Conservation (phyloP, 2,888 invertebrate species). For the Troilus luridus region DNA sequence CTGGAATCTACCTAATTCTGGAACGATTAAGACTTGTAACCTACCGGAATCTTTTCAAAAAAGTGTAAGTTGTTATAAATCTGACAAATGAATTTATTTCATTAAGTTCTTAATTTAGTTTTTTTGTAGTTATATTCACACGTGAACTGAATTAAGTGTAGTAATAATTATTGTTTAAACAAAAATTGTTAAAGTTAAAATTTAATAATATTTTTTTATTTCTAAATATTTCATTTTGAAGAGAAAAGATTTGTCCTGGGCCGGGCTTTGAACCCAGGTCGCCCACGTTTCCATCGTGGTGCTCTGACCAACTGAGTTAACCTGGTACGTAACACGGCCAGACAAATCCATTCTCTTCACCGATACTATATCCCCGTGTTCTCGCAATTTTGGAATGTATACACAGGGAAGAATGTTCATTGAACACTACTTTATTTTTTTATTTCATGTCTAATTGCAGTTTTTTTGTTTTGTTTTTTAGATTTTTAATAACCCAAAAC, state of each 20-base stretch:
- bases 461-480: constrained; percentile 58
- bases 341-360: no score
- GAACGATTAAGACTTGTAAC: constrained; percentile 96
- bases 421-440: no score
- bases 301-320: no score
- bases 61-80: constrained; percentile 75
- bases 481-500: constrained; percentile 79
- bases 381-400: no score
- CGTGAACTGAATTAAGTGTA: neutral
- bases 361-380: no score
- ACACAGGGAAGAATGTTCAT: no score
- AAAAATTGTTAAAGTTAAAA: neutral
- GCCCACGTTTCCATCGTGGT: no score
- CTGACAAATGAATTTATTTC: neutral
- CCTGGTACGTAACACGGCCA: no score
- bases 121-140: neutral
- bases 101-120: neutral
- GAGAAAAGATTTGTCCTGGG: no score
- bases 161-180: neutral
- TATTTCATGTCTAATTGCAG: neutral
- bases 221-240: no score
- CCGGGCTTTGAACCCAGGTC: no score
- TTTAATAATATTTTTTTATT: neutral
- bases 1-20: constrained; percentile 97
- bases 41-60: constrained; percentile 95